phyloP scores from a whole-genome alignment of 2,113 vertebrate genomes.

The Cyprinodon tularosa region DNA sequence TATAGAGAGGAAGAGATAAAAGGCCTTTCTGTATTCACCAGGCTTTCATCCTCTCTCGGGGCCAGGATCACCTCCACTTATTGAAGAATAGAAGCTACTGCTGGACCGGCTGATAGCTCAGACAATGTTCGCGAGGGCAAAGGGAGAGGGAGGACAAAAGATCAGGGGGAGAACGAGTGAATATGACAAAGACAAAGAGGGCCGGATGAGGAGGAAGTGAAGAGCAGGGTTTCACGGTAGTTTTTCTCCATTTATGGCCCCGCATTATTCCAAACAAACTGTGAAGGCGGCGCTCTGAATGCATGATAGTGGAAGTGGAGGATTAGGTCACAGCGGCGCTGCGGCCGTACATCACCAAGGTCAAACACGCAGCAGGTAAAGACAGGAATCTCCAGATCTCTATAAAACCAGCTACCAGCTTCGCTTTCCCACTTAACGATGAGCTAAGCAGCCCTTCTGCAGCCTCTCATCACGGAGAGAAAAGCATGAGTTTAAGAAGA shows the following conservation, averaged over 20 bases:
- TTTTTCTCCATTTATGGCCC: slow-evolving; percentile 23
- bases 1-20: slow-evolving; percentile 67
- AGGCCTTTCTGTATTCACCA: slow-evolving; percentile 63
- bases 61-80: slow-evolving; percentile 57
- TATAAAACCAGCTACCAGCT: slow-evolving; percentile 51
- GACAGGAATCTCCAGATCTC: slow-evolving; percentile 62
- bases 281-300: slow-evolving; percentile 9
- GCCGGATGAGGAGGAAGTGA: slow-evolving; percentile 19
- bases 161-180: slow-evolving; percentile 2
- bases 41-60: slow-evolving; percentile 45
- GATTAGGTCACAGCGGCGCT: slow-evolving; percentile 41
- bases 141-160: slow-evolving; percentile 37
- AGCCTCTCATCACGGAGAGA: slow-evolving; percentile 14
- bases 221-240: slow-evolving; percentile 13
- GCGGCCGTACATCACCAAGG: slow-evolving; percentile 53
- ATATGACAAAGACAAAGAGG: slow-evolving; percentile 19
- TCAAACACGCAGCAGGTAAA: slow-evolving; percentile 43
- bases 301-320: slow-evolving; percentile 19
- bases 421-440: slow-evolving; percentile 49
- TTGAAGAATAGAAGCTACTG: slow-evolving; percentile 59
- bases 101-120: slow-evolving; percentile 60
- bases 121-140: slow-evolving; percentile 57
- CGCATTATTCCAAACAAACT: slow-evolving; percentile 36
- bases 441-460: slow-evolving; percentile 34
- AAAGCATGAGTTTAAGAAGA: slow-evolving; percentile 59